Conservation (phyloP, 2,113 vertebrate species). For the Benitochromis conjunctus region DNA sequence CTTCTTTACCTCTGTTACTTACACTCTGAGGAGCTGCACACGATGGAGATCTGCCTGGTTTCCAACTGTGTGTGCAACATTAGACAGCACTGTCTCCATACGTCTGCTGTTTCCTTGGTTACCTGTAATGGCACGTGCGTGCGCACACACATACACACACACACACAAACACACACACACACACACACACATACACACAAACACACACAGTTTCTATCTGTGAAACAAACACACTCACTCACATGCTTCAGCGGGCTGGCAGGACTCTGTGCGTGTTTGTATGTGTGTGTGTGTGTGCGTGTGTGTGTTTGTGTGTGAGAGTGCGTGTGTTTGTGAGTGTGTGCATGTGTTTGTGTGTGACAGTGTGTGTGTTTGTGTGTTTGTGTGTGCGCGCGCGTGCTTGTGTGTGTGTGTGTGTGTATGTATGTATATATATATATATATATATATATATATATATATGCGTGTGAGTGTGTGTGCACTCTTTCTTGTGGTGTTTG, state of each 20-base stretch:
- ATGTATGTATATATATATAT: too few species aligned
- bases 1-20: too few species aligned
- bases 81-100: background rate
- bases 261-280: background rate
- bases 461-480: fast-evolving
- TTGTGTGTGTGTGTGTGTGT: background rate
- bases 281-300: background rate
- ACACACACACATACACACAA: too few species aligned
- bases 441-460: too few species aligned
- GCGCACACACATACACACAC: background rate
- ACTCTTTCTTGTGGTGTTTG: background rate
- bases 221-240: background rate
- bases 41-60: too few species aligned
- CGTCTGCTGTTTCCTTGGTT: slow-evolving; percentile 20
- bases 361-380: background rate
- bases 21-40: too few species aligned
- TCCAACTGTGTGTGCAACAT: too few species aligned
- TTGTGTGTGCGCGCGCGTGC: too few species aligned
- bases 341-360: fast-evolving
- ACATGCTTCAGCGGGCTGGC: background rate
- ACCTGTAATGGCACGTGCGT: background rate
- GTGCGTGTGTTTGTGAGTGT: background rate
- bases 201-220: background rate
- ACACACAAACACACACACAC: background rate
- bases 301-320: too few species aligned